These are phyloP conservation scores for Drosophila conformis DNA, from an alignment of 2,888 invertebrate species.

Conservation along the genomic window DNA sequence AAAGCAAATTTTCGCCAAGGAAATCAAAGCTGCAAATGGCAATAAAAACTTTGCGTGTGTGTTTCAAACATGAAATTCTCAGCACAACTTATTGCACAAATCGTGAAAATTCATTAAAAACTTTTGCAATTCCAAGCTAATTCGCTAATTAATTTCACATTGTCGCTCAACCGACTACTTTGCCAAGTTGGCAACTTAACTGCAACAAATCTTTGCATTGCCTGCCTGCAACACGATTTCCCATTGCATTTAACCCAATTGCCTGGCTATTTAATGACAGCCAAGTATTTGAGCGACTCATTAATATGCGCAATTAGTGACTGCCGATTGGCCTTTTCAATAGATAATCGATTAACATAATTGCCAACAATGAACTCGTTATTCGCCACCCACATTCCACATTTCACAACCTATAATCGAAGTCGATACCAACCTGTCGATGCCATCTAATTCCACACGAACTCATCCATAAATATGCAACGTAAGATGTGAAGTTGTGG, in stretches of 20 bases:
- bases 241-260: conserved; percentile 31
- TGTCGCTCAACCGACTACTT: conserved; percentile 21
- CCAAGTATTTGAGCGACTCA: conserved; percentile 25
- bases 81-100: conserved; percentile 23
- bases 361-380: conserved; percentile 61
- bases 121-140: conserved; percentile 64
- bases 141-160: conserved; percentile 65
- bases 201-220: conserved; percentile 26
- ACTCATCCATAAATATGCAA: conserved; percentile 62
- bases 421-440: not conserved
- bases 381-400: conserved; percentile 4
- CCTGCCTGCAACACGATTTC: conserved; percentile 19
- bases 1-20: conserved; percentile 46
- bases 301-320: conserved; percentile 68
- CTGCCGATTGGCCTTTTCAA: conserved; percentile 65
- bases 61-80: conserved; percentile 33
- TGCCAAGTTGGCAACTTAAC: conserved; percentile 22
- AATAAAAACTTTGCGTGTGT: conserved; percentile 56
- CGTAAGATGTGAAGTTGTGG: conserved; percentile 27
- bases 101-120: conserved; percentile 69
- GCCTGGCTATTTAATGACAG: conserved; percentile 25
- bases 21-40: conserved; percentile 63
- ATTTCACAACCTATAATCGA: not conserved
- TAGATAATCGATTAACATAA: conserved; percentile 73
- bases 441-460: conserved; percentile 6